A percentile compares a stretch with the other conserved stretches of the same genome.
Conservation (phyloP, 1,140 invertebrate species). For the Aphaenogaster rudis region DNA sequence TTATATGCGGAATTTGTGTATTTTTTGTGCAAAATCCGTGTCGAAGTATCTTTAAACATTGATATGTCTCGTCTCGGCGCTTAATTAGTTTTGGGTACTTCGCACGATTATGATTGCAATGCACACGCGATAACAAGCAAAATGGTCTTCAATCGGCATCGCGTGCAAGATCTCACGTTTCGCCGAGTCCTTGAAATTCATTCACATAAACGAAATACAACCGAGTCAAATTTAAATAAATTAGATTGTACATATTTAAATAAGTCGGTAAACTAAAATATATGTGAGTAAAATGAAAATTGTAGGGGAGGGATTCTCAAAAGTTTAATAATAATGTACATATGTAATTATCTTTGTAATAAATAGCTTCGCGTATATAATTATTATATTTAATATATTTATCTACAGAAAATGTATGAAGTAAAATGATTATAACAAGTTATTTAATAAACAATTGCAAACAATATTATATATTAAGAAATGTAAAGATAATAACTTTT, state of each 20-base stretch:
- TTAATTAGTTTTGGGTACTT: not conserved
- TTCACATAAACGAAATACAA: not conserved
- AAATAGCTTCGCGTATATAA: not conserved
- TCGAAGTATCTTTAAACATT: conserved; percentile 20
- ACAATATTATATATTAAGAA: not conserved
- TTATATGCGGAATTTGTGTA: conserved; percentile 20
- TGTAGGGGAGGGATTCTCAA: not conserved
- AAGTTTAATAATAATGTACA: not conserved
- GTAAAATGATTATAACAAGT: not conserved
- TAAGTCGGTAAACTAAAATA: not conserved
- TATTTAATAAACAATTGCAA: not conserved
- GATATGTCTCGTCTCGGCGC: conserved; percentile 1
- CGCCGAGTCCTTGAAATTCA: conserved; percentile 1
- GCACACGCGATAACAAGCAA: conserved; percentile 14
- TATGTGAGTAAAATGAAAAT: not conserved
- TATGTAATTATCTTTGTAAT: not conserved
- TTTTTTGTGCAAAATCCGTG: not conserved
- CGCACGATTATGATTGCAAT: conserved; percentile 27
- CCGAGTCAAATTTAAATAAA: not conserved
- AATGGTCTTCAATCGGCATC: not conserved
- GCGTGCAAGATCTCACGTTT: conserved; percentile 20
- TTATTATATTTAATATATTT: conserved; percentile 16
- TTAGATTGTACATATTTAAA: not conserved
- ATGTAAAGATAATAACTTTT: not conserved
- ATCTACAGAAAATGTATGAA: not conserved